Base-by-base conservation (phyloP, 2,797 vertebrate species). In the Catostomus latipinnis region DNA sequence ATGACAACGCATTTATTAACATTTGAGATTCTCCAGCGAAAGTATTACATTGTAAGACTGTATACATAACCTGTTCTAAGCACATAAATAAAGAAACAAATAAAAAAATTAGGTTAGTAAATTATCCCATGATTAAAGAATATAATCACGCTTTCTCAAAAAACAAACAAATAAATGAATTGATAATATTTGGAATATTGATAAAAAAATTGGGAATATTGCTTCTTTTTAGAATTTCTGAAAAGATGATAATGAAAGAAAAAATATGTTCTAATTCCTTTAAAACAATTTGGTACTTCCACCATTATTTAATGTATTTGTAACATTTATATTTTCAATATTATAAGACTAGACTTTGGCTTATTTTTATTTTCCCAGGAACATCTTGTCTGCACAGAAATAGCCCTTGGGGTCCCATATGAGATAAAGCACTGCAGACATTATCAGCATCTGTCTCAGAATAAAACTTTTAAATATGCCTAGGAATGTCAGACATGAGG, bases 391-490 rank as follows among this genome's bases (percentile, higher is more conserved):
- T 72, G 3, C 60, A 22, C 50, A 57, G 43, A 72, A 66, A 63
- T 13, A 57, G 52, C 69, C 77, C 16, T 57, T 79, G 45, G 69
- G 77, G 16, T 56, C 13, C 4, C 13, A 66, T 65, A 18, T 63
- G 16, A 71, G 68, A 11, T 71, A 66, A 54, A 63, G 14, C 58
- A 62, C 60, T n/a, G 34, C 62, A 65, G 43, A 65, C 46, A 65
- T 65, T 65, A n/a, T 65, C 13, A 65, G 62, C 62, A 79, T 56
- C 61, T 72, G 61, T 57, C 52, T 65, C 45, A 34, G 34, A 72
- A 79, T 16, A 48, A 11, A 3, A 34, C 45, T 56, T 79, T 71
- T 56, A 72, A 16, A 45, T 58, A 13, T 70, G 65, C 60, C 48
- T 45, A 52, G 56, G 14, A 76, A 67, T 68, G 45, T 53, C 18